Evolutionary conservation across 2,113 vertebrate genomes (phyloP).

Genomic region (Rhegmatorhina hoffmannsi): DNA sequence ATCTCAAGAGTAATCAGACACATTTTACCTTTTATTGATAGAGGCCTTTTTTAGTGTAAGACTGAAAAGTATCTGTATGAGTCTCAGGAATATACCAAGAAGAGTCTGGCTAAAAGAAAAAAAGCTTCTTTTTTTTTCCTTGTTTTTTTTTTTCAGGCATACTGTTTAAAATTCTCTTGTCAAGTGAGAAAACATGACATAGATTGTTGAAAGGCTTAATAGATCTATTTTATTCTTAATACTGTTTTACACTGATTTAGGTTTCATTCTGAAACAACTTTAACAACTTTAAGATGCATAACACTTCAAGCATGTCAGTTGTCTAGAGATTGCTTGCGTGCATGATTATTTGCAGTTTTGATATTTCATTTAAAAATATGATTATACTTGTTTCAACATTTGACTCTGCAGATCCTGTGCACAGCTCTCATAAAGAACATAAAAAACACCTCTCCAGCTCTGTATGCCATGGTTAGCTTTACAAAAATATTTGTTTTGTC

Average conservation of each 20-base stretch:
- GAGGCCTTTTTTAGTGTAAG: background rate
- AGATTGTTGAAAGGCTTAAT: background rate
- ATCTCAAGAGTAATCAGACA: background rate
- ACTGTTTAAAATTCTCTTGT: background rate
- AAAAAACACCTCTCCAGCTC: background rate
- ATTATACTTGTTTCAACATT: background rate
- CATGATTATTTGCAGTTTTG: background rate
- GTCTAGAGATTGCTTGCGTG: background rate
- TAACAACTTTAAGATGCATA: background rate
- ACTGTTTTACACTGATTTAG: background rate
- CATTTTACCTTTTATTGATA: background rate
- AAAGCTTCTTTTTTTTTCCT: background rate
- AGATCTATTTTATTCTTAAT: background rate
- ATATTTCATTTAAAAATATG: background rate
- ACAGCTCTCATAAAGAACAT: background rate
- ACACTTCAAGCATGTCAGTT: background rate
- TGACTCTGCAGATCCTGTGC: background rate
- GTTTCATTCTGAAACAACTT: background rate
- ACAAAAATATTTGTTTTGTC: background rate
- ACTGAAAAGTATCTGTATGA: background rate
- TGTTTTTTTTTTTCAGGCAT: background rate
- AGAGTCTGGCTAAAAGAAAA: background rate
- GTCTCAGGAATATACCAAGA: background rate
- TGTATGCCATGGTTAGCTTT: background rate
- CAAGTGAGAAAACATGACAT: background rate